Evolutionary conservation across 2,797 vertebrate genomes (phyloP), one percentile per base, ranked within the genome.

Genomic region (Sorex maritimensis): DNA sequence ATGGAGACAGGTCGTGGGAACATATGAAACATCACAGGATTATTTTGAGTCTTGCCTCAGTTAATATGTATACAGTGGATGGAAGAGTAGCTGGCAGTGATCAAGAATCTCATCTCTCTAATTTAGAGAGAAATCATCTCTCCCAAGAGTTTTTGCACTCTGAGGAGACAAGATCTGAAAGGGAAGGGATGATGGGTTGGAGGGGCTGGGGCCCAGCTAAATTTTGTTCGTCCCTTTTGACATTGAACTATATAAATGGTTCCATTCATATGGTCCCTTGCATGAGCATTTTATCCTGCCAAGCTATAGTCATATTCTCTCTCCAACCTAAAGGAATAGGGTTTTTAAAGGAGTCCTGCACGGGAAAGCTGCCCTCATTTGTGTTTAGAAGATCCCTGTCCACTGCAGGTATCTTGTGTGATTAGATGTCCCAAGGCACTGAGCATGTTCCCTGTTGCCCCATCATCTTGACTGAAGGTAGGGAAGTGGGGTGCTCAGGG

Each of bases 401-500:
- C 7, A 12, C 34, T 2, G 0, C 17, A 67, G 41, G 15, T 69
- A 7, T 82, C 61, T 67, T 21, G 2, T 82, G 28, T 55, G 17
- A 44, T 28, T 24, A 5, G 58, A 75, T 52, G 3, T 61, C 67
- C 63, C 44, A 8, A 58, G 72, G 23, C 9, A 61, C 86, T n/a
- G 41, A 10, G 26, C 3, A 6, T 15, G 28, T 21, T 8, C 81
- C 58, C 15, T 19, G 58, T 61, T 61, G 58, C 67, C 21, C 26
- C 24, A 19, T 77, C 6, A 58, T 61, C 58, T 3, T 6, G 15
- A 61, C 15, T 1, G 23, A 55, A 49, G 26, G 26, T 26, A 6
- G 61, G 6, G 38, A 44, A 26, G 1, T 0, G 23, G 1, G 6
- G 7, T 41, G 26, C 26, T 15, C 55, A n/a, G n/a, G 7, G 6